These are phyloP conservation scores for Cromileptes altivelis DNA, from an alignment of 2,113 vertebrate species.

Conservation along the genomic window DNA sequence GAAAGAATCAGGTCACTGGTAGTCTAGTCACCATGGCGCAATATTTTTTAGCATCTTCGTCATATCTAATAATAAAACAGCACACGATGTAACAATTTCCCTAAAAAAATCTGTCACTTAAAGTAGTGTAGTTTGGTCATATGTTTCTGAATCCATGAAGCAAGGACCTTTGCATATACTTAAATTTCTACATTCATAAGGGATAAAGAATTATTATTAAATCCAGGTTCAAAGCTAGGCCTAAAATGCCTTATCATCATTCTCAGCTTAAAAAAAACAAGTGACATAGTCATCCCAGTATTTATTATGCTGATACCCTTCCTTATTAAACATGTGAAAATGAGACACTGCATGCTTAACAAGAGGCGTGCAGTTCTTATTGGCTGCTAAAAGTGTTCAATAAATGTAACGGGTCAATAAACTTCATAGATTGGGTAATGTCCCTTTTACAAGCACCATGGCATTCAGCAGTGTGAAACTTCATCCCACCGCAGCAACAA, in stretches of 20 bases:
- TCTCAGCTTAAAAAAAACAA: not conserved
- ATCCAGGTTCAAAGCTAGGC: not conserved
- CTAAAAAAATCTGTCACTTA: too few species aligned
- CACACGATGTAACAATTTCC: too few species aligned
- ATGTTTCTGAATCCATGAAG: too few species aligned
- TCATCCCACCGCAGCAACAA: constrained; percentile 28
- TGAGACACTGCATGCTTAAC: not conserved
- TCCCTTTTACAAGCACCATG: constrained; percentile 15
- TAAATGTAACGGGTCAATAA: constrained; percentile 24
- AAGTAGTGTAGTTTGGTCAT: too few species aligned
- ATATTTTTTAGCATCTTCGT: too few species aligned
- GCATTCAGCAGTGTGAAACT: constrained; percentile 34
- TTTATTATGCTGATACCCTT: not conserved
- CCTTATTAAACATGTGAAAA: not conserved
- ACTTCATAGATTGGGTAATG: constrained; percentile 16
- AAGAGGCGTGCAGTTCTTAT: not conserved
- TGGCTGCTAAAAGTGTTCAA: constrained; percentile 5
- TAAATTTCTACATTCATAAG: not conserved
- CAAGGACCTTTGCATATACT: too few species aligned
- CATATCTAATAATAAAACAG: too few species aligned
- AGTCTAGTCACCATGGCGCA: too few species aligned
- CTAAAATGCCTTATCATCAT: too few species aligned
- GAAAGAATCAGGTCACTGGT: not conserved
- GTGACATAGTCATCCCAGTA: not conserved
- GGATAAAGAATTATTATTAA: not conserved